These are phyloP conservation scores for Eciton burchellii DNA, from an alignment of 1,140 invertebrate genomes.

Conservation along the genomic window DNA sequence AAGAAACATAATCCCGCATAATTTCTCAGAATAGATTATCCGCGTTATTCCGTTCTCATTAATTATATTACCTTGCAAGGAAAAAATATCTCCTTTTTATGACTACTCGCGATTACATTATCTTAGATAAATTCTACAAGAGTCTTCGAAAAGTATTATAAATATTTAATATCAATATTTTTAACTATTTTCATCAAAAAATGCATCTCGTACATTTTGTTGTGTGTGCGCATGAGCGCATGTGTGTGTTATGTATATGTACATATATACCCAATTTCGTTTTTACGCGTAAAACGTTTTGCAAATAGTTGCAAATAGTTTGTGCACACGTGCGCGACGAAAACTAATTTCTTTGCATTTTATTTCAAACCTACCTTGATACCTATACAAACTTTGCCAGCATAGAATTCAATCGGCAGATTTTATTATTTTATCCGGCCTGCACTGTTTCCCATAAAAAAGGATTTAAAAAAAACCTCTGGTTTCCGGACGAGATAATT, in stretches of 20 bases:
- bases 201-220: no score
- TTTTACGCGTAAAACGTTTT: not conserved
- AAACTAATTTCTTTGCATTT: constrained; percentile 28
- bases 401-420: constrained; percentile 15
- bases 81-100: not conserved
- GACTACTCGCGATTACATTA: not conserved
- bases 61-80: not conserved
- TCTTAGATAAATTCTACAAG: not conserved
- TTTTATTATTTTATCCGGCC: not conserved
- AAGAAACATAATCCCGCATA: not conserved
- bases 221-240: no score
- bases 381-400: not conserved
- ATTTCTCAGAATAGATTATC: not conserved
- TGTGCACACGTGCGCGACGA: not conserved
- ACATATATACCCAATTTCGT: not conserved
- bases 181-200: no score
- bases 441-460: not conserved
- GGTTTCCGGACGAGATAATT: not conserved
- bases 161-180: no score
- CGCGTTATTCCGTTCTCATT: not conserved
- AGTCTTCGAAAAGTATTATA: not conserved
- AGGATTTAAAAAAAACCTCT: constrained; percentile 3
- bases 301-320: constrained; percentile 26
- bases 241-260: no score
- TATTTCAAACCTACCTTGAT: constrained; percentile 1